Evolutionary conservation across 2,113 vertebrate species (phyloP), one percentile per base, ranked within the genome.

Genomic region (Vidua macroura): DNA sequence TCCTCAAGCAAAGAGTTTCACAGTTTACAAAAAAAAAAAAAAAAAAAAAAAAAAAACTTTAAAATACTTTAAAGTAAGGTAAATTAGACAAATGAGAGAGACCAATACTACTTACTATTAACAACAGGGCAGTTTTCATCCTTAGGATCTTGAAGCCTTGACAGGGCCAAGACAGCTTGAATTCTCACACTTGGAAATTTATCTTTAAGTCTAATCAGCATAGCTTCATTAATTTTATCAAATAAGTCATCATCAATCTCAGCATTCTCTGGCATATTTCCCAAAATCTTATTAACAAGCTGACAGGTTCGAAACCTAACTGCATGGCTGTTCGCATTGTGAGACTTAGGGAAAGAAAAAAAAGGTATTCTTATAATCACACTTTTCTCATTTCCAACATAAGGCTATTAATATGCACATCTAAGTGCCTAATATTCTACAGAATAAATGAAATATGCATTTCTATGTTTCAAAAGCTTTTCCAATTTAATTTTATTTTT

Each of bases 231-330:
- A 93, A 99, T 99, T 87, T 96, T 96, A 93, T 99, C 99, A 95
- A 99, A 99, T 64, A 99, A 97, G 67, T 99, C 98, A 62, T 99
- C 99, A 30, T 99, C 99, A 60, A 99, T 99, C 97, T 99, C 99
- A 33, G 99, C 99, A 74, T 99, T 98, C 96, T 99, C 99, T 37
- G 99, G 98, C 98, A 99, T 98, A 74, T 96, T 99, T 85, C 98
- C 98, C 96, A 99, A 98, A 94, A 99, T 95, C 93, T 99, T 99
- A 96, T 99, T 99, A 96, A 99, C 97, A 74, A 99, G 98, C 90
- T 99, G 99, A 93, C 99, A 99, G 1, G 95, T 98, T 68, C 99
- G 98, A 96, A 99, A 99, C 62, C 99, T 98, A 62, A 99, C 99
- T 2, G 98, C 99, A 28, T 98, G 99, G 97, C 98, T 99, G 90